phyloP scores from a whole-genome alignment of 2,888 invertebrate genomes.

The Apamea anceps region DNA sequence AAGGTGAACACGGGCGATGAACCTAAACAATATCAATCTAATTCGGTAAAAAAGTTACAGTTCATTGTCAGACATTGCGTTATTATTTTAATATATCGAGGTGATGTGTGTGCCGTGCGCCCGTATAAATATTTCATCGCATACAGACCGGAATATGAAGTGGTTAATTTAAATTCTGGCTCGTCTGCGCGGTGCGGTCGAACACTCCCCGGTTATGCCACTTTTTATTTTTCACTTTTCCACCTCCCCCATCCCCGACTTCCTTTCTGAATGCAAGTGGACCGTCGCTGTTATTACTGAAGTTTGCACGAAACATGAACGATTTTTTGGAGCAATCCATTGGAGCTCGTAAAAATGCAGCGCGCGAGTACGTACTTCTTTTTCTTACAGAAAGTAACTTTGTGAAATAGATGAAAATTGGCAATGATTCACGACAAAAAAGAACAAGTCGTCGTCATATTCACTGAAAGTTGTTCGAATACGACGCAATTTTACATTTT shows the following conservation, averaged over 20 bases:
- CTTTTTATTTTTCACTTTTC: constrained; percentile 74
- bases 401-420: constrained; percentile 51
- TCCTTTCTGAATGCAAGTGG: constrained; percentile 73
- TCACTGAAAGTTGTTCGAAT: constrained; percentile 22
- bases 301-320: constrained; percentile 68
- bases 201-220: constrained; percentile 69
- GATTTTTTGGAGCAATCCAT: constrained; percentile 67
- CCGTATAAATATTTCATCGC: constrained; percentile 83
- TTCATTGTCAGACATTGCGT: constrained; percentile 66
- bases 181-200: constrained; percentile 73
- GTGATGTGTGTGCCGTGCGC: constrained; percentile 72
- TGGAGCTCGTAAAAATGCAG: constrained; percentile 64
- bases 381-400: constrained; percentile 51
- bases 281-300: constrained; percentile 72
- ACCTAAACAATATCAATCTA: constrained; percentile 52
- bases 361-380: constrained; percentile 29
- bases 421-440: constrained; percentile 46
- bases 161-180: constrained; percentile 86
- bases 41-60: constrained; percentile 64
- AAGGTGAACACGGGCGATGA: not conserved
- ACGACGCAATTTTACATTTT: constrained; percentile 22
- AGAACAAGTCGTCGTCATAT: constrained; percentile 30
- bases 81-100: constrained; percentile 72
- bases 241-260: constrained; percentile 47
- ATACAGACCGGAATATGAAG: constrained; percentile 82